Conservation (phyloP, 2,113 vertebrate genomes). For the Desmodus rotundus region DNA sequence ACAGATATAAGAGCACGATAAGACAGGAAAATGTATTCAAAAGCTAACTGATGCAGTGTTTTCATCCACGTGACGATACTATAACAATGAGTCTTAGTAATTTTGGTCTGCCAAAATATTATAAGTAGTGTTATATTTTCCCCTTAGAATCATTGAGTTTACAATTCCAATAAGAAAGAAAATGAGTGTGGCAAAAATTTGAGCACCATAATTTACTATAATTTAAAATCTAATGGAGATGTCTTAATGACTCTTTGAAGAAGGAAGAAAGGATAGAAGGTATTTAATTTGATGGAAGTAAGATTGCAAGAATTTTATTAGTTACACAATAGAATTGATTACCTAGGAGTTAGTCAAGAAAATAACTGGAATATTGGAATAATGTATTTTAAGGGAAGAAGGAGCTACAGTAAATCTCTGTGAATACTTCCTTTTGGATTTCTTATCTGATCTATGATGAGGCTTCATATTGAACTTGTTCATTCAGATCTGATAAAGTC, state of each 20-base stretch:
- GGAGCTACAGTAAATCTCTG: background rate
- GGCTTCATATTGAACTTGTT: slow-evolving; percentile 43
- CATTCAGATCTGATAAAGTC: slow-evolving; percentile 2
- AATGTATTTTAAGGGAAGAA: background rate
- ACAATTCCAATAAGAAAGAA: background rate
- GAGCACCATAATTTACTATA: background rate
- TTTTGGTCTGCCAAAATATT: background rate
- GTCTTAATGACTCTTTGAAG: background rate
- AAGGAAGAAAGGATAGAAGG: background rate
- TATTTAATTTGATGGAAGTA: background rate
- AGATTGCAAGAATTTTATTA: background rate
- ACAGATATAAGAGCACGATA: background rate
- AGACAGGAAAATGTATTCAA: background rate
- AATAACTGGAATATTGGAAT: background rate
- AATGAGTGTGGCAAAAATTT: background rate
- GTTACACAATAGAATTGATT: background rate
- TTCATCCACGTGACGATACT: background rate
- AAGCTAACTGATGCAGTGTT: background rate
- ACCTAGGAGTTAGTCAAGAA: background rate
- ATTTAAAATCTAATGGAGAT: background rate
- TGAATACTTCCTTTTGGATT: background rate
- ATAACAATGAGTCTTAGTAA: background rate
- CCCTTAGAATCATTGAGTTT: background rate
- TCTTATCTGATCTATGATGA: background rate
- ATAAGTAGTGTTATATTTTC: background rate